phyloP scores from a whole-genome alignment of 2,888 invertebrate species.

The Lepetodrilus schrolli region DNA sequence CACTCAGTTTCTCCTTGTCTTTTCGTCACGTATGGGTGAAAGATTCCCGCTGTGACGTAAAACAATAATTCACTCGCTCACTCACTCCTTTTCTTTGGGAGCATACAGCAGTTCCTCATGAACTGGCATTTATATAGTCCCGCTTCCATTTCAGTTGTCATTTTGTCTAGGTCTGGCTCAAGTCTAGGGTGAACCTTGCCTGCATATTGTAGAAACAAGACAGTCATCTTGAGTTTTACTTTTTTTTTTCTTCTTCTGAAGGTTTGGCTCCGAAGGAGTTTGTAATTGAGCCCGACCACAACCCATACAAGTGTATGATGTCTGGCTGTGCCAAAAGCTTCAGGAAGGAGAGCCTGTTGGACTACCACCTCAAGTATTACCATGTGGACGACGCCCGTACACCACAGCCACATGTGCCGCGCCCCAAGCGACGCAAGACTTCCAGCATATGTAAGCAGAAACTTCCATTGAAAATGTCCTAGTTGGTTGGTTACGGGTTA shows the following conservation, averaged over 20 bases:
- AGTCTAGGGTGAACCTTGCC: too few relatives aligned
- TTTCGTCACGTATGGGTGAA: too few relatives aligned
- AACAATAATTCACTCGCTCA: too few relatives aligned
- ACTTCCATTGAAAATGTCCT: slow-evolving; percentile 70
- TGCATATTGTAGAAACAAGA: too few relatives aligned
- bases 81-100: too few relatives aligned
- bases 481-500: slow-evolving; percentile 43
- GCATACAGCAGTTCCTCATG: too few relatives aligned
- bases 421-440: slow-evolving; percentile 58
- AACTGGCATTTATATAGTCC: too few relatives aligned
- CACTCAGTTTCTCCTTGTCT: too few relatives aligned
- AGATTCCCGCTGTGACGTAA: too few relatives aligned
- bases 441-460: slow-evolving; percentile 60
- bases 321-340: slow-evolving; percentile 89
- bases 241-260: not conserved
- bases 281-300: slow-evolving; percentile 73
- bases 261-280: slow-evolving; percentile 69
- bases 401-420: slow-evolving; percentile 39
- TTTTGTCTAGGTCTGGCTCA: too few relatives aligned
- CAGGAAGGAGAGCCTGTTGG: slow-evolving; percentile 90
- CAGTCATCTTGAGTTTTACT: too few relatives aligned
- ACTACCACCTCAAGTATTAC: slow-evolving; percentile 96
- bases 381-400: slow-evolving; percentile 77
- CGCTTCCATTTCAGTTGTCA: too few relatives aligned
- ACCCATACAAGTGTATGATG: slow-evolving; percentile 74